Percentiles rank a stretch among this genome's conserved stretches.
phyloP scores from a whole-genome alignment of 1,140 invertebrate genomes.

The Sipha flava region DNA sequence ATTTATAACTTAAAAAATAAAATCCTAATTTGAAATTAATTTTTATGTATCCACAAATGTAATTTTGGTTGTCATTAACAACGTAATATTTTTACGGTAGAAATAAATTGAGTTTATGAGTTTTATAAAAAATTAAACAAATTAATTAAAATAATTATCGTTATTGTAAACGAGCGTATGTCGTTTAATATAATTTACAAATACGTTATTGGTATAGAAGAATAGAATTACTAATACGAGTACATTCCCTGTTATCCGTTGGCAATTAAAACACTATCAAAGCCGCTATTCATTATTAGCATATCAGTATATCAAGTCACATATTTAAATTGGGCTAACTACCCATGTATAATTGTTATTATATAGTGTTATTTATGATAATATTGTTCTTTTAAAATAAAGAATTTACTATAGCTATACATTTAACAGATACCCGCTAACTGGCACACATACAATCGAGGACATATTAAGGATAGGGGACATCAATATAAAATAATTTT shows the following conservation, averaged over 20 bases:
- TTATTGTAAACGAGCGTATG: neutral
- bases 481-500: neutral
- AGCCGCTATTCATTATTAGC: too few relatives aligned
- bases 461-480: conserved; percentile 1
- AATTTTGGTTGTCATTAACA: neutral
- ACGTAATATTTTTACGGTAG: neutral
- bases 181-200: neutral
- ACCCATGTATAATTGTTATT: neutral
- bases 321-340: neutral
- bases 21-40: too few relatives aligned
- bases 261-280: neutral
- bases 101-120: neutral
- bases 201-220: neutral
- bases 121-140: neutral
- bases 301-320: too few relatives aligned
- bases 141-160: neutral
- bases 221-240: neutral
- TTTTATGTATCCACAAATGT: too few relatives aligned
- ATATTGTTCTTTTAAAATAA: neutral
- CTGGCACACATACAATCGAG: neutral
- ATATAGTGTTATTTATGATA: neutral
- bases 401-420: too few relatives aligned
- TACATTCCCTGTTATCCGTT: too few relatives aligned
- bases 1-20: too few relatives aligned
- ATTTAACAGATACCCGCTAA: neutral